Evolutionary conservation across 1,140 invertebrate genomes (phyloP), one percentile per base, ranked within the genome.

Genomic region (Zaprionus camerounensis): DNA sequence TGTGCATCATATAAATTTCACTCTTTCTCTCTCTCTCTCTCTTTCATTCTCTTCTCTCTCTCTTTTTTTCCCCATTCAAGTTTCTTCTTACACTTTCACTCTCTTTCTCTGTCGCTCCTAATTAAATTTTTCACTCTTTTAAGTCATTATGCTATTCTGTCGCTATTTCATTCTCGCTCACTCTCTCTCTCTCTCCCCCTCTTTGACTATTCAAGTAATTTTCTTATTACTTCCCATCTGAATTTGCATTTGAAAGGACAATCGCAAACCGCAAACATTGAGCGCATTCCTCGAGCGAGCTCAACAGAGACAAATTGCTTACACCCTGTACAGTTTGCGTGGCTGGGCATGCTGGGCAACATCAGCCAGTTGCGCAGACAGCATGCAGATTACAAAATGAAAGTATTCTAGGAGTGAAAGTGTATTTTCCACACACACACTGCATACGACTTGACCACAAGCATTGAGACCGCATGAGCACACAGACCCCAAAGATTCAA

Each of bases 161-260:
- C 13, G 13, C 38, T 41, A 15, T 6, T 41, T 20, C 49, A 11
- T 24, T 11, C 11, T 22, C n/a, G 13, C 20, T 13, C 7, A 0
- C 20, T 12, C 22, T 53, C 12, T 53, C 34, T 36, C 44, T 51
- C 11, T 24, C 28, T 36, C 46, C n/a, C 13, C 17, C 7, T 26
- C 2, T 9, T 20, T 3, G 13, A 15, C 51, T 15, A 15, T 26
- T 26, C 24, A 22, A 53, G 51, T 26, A 24, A 53, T 53, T 53
- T 26, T 63, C 15, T 49, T 44, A 44, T 44, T 46, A 38, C 57
- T 22, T 59, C 11, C 17, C 34, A 17, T 7, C 28, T 20, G 5
- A n/a, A 64, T 64, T 62, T 64, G 46, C 28, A 64, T 64, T 64
- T 64, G 26, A 51, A 51, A 34, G 46, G 61, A 34, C 44, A 63